phyloP scores from a whole-genome alignment of 2,113 vertebrate species.

The Glaucidium brasilianum region DNA sequence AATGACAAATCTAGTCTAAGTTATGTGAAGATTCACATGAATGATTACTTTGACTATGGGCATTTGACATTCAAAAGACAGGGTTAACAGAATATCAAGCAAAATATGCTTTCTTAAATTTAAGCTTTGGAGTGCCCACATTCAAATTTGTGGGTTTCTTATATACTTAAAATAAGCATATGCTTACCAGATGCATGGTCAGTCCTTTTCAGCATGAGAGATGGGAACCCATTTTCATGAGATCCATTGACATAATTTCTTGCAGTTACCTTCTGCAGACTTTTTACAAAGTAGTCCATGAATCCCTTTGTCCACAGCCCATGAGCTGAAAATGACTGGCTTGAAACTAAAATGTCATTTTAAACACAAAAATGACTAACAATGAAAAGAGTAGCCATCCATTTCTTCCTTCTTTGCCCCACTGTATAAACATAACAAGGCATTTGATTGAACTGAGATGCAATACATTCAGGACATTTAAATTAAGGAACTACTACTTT shows the following conservation, averaged over 20 bases:
- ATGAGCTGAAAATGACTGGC: accelerated
- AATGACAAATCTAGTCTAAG: not conserved
- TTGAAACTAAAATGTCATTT: not conserved
- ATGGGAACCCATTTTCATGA: not conserved
- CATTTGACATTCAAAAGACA: not conserved
- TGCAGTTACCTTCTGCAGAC: not conserved
- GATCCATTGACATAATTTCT: not conserved
- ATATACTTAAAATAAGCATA: not conserved
- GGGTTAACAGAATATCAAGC: not conserved
- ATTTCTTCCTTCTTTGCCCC: not conserved
- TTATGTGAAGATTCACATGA: not conserved
- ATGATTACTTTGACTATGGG: not conserved
- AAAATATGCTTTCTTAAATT: not conserved
- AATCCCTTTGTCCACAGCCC: not conserved
- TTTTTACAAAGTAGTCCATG: not conserved
- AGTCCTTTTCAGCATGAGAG: not conserved
- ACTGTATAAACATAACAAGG: not conserved
- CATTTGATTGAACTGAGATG: not conserved
- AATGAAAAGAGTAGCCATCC: not conserved
- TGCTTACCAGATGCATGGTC: not conserved
- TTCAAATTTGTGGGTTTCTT: not conserved
- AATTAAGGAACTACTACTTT: not conserved
- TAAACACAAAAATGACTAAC: not conserved
- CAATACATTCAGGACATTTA: not conserved
- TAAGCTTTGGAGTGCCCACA: not conserved